A percentile compares a stretch with the other conserved stretches of the same genome.
phyloP scores from a whole-genome alignment of 2,113 vertebrate genomes.

The Plecotus auritus region DNA sequence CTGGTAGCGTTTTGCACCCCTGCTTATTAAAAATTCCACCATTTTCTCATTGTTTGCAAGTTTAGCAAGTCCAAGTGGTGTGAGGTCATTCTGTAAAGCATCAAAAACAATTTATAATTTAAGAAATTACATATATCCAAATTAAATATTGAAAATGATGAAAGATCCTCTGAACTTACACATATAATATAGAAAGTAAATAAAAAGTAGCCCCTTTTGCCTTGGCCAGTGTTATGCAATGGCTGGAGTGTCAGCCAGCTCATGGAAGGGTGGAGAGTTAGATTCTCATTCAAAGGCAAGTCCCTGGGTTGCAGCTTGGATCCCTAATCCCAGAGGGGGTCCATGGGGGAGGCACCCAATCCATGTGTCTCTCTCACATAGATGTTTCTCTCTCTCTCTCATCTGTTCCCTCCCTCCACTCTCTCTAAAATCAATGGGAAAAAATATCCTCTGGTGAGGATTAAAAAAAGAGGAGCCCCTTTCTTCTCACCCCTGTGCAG shows the following conservation, averaged over 20 bases:
- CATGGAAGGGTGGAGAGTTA: too few relatives aligned
- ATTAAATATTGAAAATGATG: neutral
- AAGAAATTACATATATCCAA: neutral
- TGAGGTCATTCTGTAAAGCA: conserved; percentile 85
- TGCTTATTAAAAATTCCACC: conserved; percentile 86
- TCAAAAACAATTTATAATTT: neutral
- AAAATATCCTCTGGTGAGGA: too few relatives aligned
- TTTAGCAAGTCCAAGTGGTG: conserved; percentile 86
- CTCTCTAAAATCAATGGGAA: too few relatives aligned
- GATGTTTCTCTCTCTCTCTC: neutral
- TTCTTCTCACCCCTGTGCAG: too few relatives aligned
- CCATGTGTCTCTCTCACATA: too few relatives aligned
- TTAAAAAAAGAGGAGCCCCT: too few relatives aligned
- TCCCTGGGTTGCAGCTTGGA: too few relatives aligned
- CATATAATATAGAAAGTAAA: neutral
- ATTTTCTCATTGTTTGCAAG: conserved; percentile 85
- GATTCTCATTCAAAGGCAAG: neutral
- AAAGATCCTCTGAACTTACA: neutral
- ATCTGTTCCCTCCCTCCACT: too few relatives aligned
- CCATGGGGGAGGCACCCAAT: too few relatives aligned
- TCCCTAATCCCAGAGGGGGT: too few relatives aligned
- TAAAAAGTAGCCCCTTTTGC: neutral
- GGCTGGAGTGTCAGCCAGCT: too few relatives aligned
- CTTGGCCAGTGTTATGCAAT: too few relatives aligned
- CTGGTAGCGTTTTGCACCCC: conserved; percentile 81